Conservation (phyloP, 2,113 vertebrate species). For the Muscicapa adusta region DNA sequence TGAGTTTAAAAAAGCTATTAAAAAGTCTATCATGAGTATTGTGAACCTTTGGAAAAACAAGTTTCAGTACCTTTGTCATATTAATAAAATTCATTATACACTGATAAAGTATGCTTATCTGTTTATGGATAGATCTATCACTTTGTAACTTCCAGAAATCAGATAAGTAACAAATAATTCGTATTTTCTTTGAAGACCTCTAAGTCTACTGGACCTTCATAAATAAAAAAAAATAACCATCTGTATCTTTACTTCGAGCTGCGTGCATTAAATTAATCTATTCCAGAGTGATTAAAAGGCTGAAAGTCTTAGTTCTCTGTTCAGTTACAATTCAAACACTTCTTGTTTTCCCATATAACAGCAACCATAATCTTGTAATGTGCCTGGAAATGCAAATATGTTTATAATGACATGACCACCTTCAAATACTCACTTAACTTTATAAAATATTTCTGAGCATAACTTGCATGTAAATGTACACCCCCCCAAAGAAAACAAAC, state of each 20-base stretch:
- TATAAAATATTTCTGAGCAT: neutral
- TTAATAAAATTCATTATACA: neutral
- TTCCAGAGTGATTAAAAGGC: neutral
- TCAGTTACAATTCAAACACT: neutral
- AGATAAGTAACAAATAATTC: neutral
- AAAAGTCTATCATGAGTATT: neutral
- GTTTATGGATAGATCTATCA: neutral
- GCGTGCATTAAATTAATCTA: neutral
- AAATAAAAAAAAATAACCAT: neutral
- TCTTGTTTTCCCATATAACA: neutral
- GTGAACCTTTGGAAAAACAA: neutral
- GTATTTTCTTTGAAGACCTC: neutral
- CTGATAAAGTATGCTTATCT: neutral
- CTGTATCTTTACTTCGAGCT: neutral
- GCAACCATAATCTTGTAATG: neutral
- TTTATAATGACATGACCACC: neutral
- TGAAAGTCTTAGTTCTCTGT: neutral
- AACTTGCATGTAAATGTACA: neutral
- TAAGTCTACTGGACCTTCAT: neutral
- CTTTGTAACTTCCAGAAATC: neutral
- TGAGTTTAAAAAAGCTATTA: conserved; percentile 64
- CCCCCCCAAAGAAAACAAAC: neutral
- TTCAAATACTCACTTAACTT: neutral
- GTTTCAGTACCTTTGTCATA: neutral
- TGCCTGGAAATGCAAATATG: neutral